A percentile compares a stretch with the other conserved stretches of the same genome.
phyloP scores from a whole-genome alignment of 2,113 vertebrate species.

The Thamnophis sirtalis region DNA sequence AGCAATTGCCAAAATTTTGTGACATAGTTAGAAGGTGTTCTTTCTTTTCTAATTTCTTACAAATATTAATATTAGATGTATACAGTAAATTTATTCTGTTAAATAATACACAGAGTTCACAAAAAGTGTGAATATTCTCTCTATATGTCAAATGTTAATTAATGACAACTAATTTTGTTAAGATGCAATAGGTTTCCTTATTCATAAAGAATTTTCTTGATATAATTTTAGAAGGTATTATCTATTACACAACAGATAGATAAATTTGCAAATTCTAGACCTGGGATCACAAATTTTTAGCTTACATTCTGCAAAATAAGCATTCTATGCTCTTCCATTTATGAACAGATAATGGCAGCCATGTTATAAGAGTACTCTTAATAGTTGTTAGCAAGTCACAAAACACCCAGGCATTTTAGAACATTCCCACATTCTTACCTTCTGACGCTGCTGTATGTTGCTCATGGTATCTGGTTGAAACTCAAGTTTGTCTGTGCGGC shows the following conservation, averaged over 20 bases:
- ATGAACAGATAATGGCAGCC: not conserved
- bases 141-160: constrained; percentile 6
- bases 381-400: not conserved
- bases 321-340: not conserved
- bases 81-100: not conserved
- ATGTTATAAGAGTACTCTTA: not conserved
- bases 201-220: not conserved
- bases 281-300: not conserved
- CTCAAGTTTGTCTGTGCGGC: constrained; percentile 94
- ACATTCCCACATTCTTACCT: constrained; percentile 69
- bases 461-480: constrained; percentile 93
- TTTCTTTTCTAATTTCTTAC: not conserved
- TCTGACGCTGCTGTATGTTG: constrained; percentile 91
- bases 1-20: not conserved
- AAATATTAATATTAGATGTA: not conserved
- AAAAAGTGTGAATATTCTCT: not conserved
- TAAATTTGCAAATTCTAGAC: not conserved
- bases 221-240: not conserved
- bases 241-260: not conserved
- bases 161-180: not conserved
- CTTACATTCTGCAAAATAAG: not conserved
- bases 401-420: not conserved
- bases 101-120: not conserved
- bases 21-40: not conserved
- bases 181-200: not conserved